Evolutionary conservation across 2,113 vertebrate genomes (phyloP), one percentile per base, ranked within the genome.

Genomic region (Lates calcarifer): DNA sequence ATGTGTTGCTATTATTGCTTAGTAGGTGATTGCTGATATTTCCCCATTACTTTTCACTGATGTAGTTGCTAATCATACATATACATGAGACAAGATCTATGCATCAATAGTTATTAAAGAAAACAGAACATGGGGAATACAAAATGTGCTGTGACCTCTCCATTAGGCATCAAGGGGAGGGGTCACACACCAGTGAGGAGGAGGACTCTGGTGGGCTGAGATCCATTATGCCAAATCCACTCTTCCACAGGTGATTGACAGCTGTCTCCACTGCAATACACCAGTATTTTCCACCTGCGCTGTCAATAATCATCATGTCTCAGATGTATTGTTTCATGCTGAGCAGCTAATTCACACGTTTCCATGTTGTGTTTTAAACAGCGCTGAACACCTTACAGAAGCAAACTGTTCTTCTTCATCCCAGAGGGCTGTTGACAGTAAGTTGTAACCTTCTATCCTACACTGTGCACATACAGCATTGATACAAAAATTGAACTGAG

Each of bases 311-410:
- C 13, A 62, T 14, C 9, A 24, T 43, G 55, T 2, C 39, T 45
- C 41, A 33, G 28, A 18, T 22, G 10, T 24, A 39, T n/a, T 43
- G 22, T 31, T 37, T 81, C 12, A 56, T 72, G n/a, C 3, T 18
- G 13, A 35, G 35, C 39, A 57, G 20, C 5, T 72, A 20, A 68
- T 15, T 72, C 18, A 39, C 0, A 14, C 39, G 4, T 64, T 73
- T 55, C 3, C 6, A 65, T 63, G 63, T 79, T 29, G 47, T 79
- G 11, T 75, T 49, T 77, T 6, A 62, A 64, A 84, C 82, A 94
- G 93, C 20, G 26, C 81, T 69, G 93, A 92, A 35, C 69, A 80
- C 31, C 62, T 87, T 11, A 20, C 77, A 37, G 90, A 89, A 49
- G 26, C 53, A 49, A 74, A 6, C 18, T 14, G 17, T 37, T 61